These are phyloP conservation scores for Pimpla rufipes DNA, from an alignment of 2,888 invertebrate species.

Conservation along the genomic window DNA sequence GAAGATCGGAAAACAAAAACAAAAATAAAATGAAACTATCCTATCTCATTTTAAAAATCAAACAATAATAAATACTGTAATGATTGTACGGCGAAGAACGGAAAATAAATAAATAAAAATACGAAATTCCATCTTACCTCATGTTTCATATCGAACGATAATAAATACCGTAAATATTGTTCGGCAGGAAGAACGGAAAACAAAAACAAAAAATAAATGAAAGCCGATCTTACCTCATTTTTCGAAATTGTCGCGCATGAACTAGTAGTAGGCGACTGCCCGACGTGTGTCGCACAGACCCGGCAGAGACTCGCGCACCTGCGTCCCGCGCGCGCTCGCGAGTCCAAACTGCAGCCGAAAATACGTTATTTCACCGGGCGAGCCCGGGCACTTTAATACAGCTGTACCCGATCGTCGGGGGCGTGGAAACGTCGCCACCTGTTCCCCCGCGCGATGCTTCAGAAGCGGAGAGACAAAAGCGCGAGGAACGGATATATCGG, in stretches of 20 bases:
- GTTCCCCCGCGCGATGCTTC: conserved; percentile 39
- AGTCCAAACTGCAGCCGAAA: background rate
- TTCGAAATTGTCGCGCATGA: too few species aligned
- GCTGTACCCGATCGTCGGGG: background rate
- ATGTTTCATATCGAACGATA: too few species aligned
- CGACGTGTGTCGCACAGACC: too few species aligned
- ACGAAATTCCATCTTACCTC: background rate
- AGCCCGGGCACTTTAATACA: conserved; percentile 32
- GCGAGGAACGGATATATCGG: conserved; percentile 2
- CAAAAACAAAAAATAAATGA: too few species aligned
- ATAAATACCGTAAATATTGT: too few species aligned
- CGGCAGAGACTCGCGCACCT: too few species aligned
- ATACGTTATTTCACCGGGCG: background rate
- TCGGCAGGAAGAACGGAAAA: background rate
- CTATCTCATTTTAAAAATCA: too few species aligned
- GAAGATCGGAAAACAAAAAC: too few species aligned
- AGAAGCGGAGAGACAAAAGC: conserved; percentile 19
- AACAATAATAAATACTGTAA: conserved; percentile 1
- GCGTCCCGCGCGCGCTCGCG: background rate
- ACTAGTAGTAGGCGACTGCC: too few species aligned
- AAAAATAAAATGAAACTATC: too few species aligned
- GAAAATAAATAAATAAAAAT: background rate
- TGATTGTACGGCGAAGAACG: background rate
- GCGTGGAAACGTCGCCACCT: conserved; percentile 52
- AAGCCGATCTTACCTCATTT: background rate